Evolutionary conservation across 2,888 invertebrate species (phyloP).

Genomic region (Blera fallax): DNA sequence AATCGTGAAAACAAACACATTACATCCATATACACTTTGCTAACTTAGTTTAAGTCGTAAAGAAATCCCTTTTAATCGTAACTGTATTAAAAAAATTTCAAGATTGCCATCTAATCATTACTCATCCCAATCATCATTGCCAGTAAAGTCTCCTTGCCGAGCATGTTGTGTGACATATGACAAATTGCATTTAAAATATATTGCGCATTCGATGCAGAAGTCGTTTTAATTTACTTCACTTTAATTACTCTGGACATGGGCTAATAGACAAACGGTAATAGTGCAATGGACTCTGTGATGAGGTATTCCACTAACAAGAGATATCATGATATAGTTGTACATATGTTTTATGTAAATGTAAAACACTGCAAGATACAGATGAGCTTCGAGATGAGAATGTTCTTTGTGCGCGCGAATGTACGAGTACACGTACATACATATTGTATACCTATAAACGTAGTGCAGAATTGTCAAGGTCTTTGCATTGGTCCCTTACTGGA

Average conservation of each 20-base stretch:
- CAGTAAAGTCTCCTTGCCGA: background rate
- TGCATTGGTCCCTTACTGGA: slow-evolving; percentile 38
- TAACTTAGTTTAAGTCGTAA: slow-evolving; percentile 34
- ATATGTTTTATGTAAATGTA: slow-evolving; percentile 9
- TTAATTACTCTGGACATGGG: slow-evolving; percentile 47
- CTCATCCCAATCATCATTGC: slow-evolving; percentile 41
- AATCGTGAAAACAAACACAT: slow-evolving; percentile 9
- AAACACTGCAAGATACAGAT: slow-evolving; percentile 17
- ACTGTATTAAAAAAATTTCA: slow-evolving; percentile 63
- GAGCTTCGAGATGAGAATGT: slow-evolving; percentile 34
- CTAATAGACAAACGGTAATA: slow-evolving; percentile 27
- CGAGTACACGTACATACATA: background rate
- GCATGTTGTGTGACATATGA: slow-evolving; percentile 65
- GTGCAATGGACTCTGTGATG: slow-evolving; percentile 21
- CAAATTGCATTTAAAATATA: slow-evolving; percentile 63
- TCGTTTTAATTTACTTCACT: slow-evolving; percentile 58
- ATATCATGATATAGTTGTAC: slow-evolving; percentile 5
- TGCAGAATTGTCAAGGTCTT: slow-evolving; percentile 47
- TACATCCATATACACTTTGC: slow-evolving; percentile 15
- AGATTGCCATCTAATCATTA: slow-evolving; percentile 68
- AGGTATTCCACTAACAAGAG: slow-evolving; percentile 5
- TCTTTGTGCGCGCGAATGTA: slow-evolving; percentile 12
- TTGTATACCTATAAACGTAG: background rate
- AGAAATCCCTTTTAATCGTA: slow-evolving; percentile 66
- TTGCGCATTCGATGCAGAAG: slow-evolving; percentile 59